Conservation (phyloP, 2,888 invertebrate species). For the Sympetrum striolatum region DNA sequence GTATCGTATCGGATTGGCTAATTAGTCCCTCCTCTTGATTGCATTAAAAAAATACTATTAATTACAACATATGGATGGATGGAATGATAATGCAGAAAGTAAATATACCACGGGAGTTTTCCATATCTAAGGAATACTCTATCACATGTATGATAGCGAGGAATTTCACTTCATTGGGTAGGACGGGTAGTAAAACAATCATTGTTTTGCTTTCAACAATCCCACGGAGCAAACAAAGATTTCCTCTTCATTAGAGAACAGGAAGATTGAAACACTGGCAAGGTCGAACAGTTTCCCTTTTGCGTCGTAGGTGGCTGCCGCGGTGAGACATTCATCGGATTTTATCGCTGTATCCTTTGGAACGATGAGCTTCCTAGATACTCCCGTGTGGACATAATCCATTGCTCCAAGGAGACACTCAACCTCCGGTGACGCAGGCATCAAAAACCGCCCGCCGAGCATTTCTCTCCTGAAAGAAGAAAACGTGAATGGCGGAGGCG, state of each 20-base stretch:
- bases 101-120: too few relatives aligned
- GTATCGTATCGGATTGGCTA: too few relatives aligned
- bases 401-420: slow-evolving; percentile 1
- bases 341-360: background rate
- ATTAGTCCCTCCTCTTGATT: too few relatives aligned
- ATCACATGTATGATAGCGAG: too few relatives aligned
- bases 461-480: background rate
- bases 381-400: background rate
- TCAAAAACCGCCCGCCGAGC: background rate
- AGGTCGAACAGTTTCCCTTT: background rate
- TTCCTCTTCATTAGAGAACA: background rate
- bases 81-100: too few relatives aligned
- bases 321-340: background rate
- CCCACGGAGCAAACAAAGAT: background rate
- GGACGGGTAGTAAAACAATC: too few relatives aligned
- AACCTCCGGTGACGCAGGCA: background rate
- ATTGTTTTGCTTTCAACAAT: too few relatives aligned
- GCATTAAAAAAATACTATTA: too few relatives aligned
- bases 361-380: slow-evolving; percentile 5
- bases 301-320: background rate
- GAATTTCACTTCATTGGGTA: too few relatives aligned
- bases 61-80: too few relatives aligned
- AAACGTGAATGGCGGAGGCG: background rate
- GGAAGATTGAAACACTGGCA: background rate
- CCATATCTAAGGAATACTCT: too few relatives aligned